Base-by-base conservation (phyloP, 1,140 invertebrate species). In the Nymphalis io region DNA sequence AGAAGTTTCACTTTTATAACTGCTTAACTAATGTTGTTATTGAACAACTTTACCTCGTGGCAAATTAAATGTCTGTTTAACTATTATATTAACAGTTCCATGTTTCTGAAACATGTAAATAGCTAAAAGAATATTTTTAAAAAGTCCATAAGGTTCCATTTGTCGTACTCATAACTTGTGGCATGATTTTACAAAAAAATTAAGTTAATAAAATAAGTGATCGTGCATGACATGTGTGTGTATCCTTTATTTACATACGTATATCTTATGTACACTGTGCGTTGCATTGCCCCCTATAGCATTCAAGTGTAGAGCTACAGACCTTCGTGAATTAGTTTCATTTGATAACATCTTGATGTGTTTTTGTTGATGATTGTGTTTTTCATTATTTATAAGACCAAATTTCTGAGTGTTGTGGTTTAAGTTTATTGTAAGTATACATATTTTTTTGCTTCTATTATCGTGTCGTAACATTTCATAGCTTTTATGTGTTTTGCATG, bases 271-370 rank as follows among this genome's bases (percentile, higher is more conserved):
- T 64, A 76, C 81, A 84, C 72, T 82, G 80, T 86, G 80, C 82
- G 85, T 88, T 86, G 86, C 87, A n/a, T 83, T 89, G 83, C 77
- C 76, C 76, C 82, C 83, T 87, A 48, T 64, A 81, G 83, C 75
- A 80, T 76, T 87, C 85, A 88, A 90, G 85, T 84, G 85, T 90
- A 89, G 87, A 89, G 60, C 69, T 81, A 65, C 82, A 81, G 85
- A 84, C 83, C 80, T 79, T 80, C 72, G 73, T 80, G 74, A 75
- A 63, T 79, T 80, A 66, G 73, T 60, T 55, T 57, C 15, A 63
- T 15, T 64, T 4, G 33, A 60, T 72, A 61, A 68, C 23, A 48
- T 62, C 42, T 68, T 70, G 20, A 27, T 15, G 11, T 16, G n/a
- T n/a, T n/a, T n/a, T n/a, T n/a, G n/a, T n/a, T n/a, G n/a, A n/a